Evolutionary conservation across 2,113 vertebrate genomes (phyloP), one percentile per base, ranked within the genome.

Genomic region (Gavialis gangeticus): DNA sequence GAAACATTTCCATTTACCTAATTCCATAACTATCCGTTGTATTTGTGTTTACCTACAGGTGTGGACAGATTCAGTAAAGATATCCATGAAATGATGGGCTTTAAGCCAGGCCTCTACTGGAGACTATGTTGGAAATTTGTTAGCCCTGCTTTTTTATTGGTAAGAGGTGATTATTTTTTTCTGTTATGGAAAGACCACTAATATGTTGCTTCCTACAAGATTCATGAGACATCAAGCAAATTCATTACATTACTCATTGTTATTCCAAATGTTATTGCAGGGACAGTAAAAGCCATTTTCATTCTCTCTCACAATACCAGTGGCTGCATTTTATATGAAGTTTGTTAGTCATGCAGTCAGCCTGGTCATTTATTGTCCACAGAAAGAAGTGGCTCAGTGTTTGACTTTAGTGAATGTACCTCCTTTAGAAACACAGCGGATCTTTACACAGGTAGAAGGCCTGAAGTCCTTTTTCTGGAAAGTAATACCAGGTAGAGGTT

Each of bases 101-200:
- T 99, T 92, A 99, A 98, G 97, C 99, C 99, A 54, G 99, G 99
- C 64, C 98, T 99, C n/a, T 99, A 99, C 97, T 99, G 99, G 99
- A 98, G 99, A 96, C 78, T 99, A 62, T 99, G 99, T 96, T 99
- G 99, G 99, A 99, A 99, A 96, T 99, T 99, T 95, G 98, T 99
- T 96, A 99, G 99, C 89, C 99, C 99, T 10, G 97, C 97, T 78
- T 99, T 99, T 98, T 98, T 99, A 77, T 91, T 99, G 99, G 99
- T 99, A 92, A 97, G 99, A 77, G 10, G 4, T 24, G 10, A 67
- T 27, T 37, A 28, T 63, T 73, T 27, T 46, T 58, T 46, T 67
- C 21, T 17, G 16, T 54, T 28, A 13, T 25, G 30, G 37, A 87
- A 73, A 57, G 18, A 85, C 80, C 7, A 8, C 2, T 22, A 22